Base-by-base conservation (phyloP, 2,888 invertebrate genomes). In the Apoderus coryli region DNA sequence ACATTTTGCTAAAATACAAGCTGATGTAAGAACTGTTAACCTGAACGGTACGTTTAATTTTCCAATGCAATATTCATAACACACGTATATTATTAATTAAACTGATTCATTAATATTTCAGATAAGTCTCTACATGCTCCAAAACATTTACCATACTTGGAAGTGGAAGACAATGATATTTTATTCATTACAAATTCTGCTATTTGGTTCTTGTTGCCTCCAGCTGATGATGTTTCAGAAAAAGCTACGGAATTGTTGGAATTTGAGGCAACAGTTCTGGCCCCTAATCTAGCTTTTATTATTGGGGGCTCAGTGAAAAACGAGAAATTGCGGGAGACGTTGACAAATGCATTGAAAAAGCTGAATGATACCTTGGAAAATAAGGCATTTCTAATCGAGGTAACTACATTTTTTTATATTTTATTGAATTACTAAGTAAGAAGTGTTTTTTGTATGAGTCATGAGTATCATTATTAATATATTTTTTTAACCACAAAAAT, bases 141-240 rank as follows among this genome's bases (percentile, higher is more conserved):
- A 19, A 7, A 65, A 29, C 64, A 69, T 35, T 61, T 82, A 39
- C 84, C 85, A 1, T 63, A 69, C 27, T 56, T 82, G 27, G 65
- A 69, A 45, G 55, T 77, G 22, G 65, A 72, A 33, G 65, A 66
- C 29, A 71, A 71, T 22, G 49, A 67, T 10, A 60, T 57, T 26
- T 56, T 85, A 46, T 82, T 82, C 57, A 76, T 79, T 24, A 65
- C 73, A 31, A 77, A 76, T 57, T 74, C 80, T 2, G 75, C 76
- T 1, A 61, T 72, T 10, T 69, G 70, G 49, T 76, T 72, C 49
- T 53, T 84, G 27, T 62, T 72, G 33, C 69, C 71, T 2, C 59
- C 57, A 41, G 46, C 58, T 13, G 54, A 56, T 29, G 41, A 44
- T 16, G 39, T 46, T 27, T 39, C 56, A 50, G 37, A 46, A 56